These are phyloP conservation scores for Dolichopus griseipennis DNA, from an alignment of 2,888 invertebrate species.

Conservation along the genomic window DNA sequence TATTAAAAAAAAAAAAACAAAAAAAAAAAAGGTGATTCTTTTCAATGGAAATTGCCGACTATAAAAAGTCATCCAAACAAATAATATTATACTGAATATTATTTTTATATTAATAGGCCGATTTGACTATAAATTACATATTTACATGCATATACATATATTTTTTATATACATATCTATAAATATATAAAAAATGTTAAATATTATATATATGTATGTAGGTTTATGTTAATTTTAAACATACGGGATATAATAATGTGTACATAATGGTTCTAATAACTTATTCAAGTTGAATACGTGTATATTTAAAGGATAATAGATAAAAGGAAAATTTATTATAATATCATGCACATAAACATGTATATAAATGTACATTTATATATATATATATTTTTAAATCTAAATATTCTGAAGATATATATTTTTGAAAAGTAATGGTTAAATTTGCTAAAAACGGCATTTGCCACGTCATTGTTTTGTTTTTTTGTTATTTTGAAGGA, in stretches of 20 bases:
- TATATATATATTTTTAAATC: too few relatives aligned
- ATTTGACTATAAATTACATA: not conserved
- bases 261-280: not conserved
- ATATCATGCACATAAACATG: too few relatives aligned
- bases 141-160: not conserved
- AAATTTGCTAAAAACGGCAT: too few relatives aligned
- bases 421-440: not conserved
- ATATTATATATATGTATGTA: too few relatives aligned
- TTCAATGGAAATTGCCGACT: not conserved
- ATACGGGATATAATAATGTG: not conserved
- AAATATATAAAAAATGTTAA: not conserved
- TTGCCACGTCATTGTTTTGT: too few relatives aligned
- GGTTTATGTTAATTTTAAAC: too few relatives aligned
- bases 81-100: not conserved
- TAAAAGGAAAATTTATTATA: not conserved
- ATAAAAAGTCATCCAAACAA: not conserved
- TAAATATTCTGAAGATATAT: not conserved
- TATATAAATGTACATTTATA: too few relatives aligned
- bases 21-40: slow-evolving; percentile 2
- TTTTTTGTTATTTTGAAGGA: too few relatives aligned
- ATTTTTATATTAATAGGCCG: slow-evolving; percentile 2
- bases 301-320: not conserved
- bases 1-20: too few relatives aligned
- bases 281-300: not conserved
- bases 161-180: too few relatives aligned